These are phyloP conservation scores for Oncorhynchus masou DNA, from an alignment of 2,113 vertebrate genomes.

Conservation along the genomic window DNA sequence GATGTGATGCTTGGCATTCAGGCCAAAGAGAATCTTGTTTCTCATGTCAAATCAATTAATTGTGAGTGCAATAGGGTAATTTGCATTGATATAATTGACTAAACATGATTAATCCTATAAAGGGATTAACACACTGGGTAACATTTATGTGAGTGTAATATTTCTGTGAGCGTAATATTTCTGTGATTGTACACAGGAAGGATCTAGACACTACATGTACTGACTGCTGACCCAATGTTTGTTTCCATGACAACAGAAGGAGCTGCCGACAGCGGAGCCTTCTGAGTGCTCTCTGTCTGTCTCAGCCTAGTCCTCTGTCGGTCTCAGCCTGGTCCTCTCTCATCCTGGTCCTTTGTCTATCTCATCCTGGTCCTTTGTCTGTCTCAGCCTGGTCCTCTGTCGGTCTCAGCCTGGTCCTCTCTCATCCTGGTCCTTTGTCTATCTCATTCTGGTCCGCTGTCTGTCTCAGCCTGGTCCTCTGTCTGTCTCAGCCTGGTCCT, in stretches of 20 bases:
- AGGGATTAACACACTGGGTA: neutral
- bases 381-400: no score
- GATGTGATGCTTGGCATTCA: no score
- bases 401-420: neutral
- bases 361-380: no score
- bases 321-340: neutral
- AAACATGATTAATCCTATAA: no score
- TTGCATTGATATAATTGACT: neutral
- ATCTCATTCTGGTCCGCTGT: conserved; percentile 12
- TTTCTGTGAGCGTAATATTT: conserved; percentile 18
- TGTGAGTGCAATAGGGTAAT: neutral
- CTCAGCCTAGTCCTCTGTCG: neutral
- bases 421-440: conserved; percentile 13
- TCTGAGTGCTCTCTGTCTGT: conserved; percentile 7
- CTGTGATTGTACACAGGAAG: conserved; percentile 32
- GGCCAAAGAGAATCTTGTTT: no score
- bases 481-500: neutral
- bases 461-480: conserved; percentile 16
- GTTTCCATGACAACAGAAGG: conserved; percentile 64
- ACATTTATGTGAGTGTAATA: neutral
- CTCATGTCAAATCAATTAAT: no score
- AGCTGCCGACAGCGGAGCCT: conserved; percentile 59
- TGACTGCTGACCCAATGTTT: conserved; percentile 40
- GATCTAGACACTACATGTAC: conserved; percentile 36
- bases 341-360: no score